These are phyloP conservation scores for Psittacula derbiana DNA, from an alignment of 2,797 vertebrate genomes.

Conservation along the genomic window DNA sequence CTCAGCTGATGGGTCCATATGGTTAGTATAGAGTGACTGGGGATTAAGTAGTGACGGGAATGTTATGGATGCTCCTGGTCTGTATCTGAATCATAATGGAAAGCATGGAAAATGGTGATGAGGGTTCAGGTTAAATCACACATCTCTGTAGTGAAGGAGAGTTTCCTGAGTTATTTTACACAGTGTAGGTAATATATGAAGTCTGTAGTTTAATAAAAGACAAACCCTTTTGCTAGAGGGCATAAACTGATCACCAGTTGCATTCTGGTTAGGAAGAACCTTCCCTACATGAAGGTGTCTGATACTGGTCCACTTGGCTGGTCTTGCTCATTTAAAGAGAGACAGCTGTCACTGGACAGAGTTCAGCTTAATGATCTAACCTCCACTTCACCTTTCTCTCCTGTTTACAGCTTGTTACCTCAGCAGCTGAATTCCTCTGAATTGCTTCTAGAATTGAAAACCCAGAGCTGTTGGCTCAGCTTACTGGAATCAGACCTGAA, in stretches of 20 bases:
- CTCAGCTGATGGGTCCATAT: background rate
- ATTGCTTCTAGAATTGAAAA: background rate
- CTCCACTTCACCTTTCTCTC: background rate
- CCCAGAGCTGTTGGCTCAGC: background rate
- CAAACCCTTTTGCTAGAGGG: background rate
- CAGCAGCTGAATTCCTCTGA: background rate
- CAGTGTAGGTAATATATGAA: accelerated
- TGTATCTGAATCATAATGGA: background rate
- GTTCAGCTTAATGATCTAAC: background rate
- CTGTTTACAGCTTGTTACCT: background rate
- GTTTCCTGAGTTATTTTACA: background rate
- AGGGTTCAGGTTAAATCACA: accelerated
- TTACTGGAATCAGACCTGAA: background rate
- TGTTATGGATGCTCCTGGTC: background rate
- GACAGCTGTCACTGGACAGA: background rate
- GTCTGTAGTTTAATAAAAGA: background rate
- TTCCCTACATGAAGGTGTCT: background rate
- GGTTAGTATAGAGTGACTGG: background rate
- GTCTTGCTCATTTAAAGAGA: background rate
- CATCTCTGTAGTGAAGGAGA: background rate
- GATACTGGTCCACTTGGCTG: background rate
- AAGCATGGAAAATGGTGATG: background rate
- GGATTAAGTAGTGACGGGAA: background rate
- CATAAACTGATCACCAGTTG: background rate
- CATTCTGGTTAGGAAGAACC: background rate